phyloP scores from a whole-genome alignment of 2,888 invertebrate species.

The Aspidapion aeneum region DNA sequence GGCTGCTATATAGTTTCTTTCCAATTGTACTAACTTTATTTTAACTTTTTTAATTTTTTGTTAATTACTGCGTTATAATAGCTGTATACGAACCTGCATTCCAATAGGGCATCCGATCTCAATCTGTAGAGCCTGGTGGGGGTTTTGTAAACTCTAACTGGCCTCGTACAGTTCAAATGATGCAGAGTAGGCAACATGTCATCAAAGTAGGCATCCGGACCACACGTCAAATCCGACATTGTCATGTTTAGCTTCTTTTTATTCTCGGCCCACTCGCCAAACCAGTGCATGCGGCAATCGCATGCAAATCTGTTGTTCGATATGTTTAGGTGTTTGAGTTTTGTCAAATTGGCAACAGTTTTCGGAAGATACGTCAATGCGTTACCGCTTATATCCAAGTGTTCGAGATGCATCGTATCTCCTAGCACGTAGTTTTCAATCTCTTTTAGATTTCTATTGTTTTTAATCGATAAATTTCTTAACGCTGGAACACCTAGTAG shows the following conservation, averaged over 20 bases:
- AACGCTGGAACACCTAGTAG: conserved; percentile 61
- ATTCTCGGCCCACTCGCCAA: conserved; percentile 42
- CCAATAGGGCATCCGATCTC: conserved; percentile 65
- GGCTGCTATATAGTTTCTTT: too few relatives aligned
- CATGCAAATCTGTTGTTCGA: conserved; percentile 79
- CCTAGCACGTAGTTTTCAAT: conserved; percentile 61
- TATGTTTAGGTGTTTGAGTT: conserved; percentile 57
- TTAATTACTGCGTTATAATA: too few relatives aligned
- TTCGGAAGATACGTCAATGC: conserved; percentile 66
- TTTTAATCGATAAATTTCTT: conserved; percentile 57
- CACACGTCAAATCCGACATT: conserved; percentile 61
- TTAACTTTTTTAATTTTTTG: too few relatives aligned
- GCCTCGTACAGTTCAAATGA: conserved; percentile 68
- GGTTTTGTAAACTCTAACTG: conserved; percentile 57
- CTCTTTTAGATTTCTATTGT: conserved; percentile 58
- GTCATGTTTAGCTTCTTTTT: conserved; percentile 49
- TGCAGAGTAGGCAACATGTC: conserved; percentile 69
- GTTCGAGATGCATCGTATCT: conserved; percentile 57
- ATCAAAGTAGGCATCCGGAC: conserved; percentile 58
- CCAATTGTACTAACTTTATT: too few relatives aligned
- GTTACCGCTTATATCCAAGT: conserved; percentile 69
- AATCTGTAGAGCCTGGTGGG: conserved; percentile 62
- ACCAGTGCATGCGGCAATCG: conserved; percentile 65
- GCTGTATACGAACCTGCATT: conserved; percentile 68
- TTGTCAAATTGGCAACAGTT: conserved; percentile 60